Conservation (phyloP, 1,140 invertebrate genomes). For the Trichonephila clavata region DNA sequence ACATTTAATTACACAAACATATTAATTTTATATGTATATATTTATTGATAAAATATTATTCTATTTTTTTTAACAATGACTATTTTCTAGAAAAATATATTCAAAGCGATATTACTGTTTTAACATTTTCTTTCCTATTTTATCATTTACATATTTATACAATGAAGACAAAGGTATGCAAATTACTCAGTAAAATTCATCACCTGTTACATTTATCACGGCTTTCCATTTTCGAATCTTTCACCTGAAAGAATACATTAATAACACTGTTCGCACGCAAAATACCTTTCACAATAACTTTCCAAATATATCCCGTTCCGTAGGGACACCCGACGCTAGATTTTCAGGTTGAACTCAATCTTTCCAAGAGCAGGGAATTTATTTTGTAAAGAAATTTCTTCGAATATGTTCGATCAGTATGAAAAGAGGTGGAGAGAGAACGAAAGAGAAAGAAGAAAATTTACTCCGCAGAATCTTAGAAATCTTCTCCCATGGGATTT, state of each 20-base stretch:
- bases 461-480: not conserved
- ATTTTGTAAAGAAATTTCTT: not conserved
- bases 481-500: not conserved
- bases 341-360: slow-evolving; percentile 1
- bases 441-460: not conserved
- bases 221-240: no score
- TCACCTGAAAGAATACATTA: not conserved
- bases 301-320: not conserved
- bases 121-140: no score
- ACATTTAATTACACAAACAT: no score
- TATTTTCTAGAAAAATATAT: no score
- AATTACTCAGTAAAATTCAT: not conserved
- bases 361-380: not conserved
- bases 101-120: no score
- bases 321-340: not conserved
- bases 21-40: no score
- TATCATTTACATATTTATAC: no score
- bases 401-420: not conserved
- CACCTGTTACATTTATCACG: not conserved
- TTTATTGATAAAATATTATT: no score
- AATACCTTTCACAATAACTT: not conserved
- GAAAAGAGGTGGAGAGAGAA: not conserved
- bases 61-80: no score
- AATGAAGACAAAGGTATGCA: not conserved
- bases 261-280: not conserved